These are phyloP conservation scores for Azemiops feae DNA, from an alignment of 2,113 vertebrate genomes.

Conservation along the genomic window DNA sequence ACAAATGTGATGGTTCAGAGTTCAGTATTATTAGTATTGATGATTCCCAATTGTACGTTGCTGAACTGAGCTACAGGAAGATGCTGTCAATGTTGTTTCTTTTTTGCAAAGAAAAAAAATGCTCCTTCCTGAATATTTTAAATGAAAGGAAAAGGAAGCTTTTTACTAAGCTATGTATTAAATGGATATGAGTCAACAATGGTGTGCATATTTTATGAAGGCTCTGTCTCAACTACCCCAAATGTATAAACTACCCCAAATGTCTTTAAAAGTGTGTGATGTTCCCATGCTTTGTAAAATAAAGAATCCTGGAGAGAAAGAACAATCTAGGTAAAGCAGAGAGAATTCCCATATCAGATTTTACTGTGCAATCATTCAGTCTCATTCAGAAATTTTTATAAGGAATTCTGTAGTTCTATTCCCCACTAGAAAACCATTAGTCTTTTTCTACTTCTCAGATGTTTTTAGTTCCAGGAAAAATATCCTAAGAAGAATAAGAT, in stretches of 20 bases:
- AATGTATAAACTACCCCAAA: neutral
- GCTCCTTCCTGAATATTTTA: constrained; percentile 51
- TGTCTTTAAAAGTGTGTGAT: neutral
- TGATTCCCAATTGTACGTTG: neutral
- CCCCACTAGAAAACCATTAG: neutral
- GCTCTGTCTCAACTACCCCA: neutral
- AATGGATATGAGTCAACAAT: constrained; percentile 11
- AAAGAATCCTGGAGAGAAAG: too few relatives aligned
- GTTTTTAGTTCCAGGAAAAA: neutral
- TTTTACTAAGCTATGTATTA: constrained; percentile 10
- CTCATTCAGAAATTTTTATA: neutral
- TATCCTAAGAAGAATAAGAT: neutral
- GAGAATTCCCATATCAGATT: neutral
- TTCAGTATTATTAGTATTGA: neutral
- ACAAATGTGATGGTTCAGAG: neutral
- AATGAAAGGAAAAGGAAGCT: neutral
- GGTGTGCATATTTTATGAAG: constrained; percentile 1
- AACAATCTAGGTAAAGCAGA: neutral
- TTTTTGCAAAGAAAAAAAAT: neutral
- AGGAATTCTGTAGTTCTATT: neutral
- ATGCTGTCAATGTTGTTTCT: neutral
- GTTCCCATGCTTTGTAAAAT: neutral
- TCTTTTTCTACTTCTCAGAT: neutral
- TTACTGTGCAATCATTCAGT: neutral
- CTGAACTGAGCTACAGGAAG: neutral